phyloP scores from a whole-genome alignment of 2,797 vertebrate species.

The Rhinichthys osculus region DNA sequence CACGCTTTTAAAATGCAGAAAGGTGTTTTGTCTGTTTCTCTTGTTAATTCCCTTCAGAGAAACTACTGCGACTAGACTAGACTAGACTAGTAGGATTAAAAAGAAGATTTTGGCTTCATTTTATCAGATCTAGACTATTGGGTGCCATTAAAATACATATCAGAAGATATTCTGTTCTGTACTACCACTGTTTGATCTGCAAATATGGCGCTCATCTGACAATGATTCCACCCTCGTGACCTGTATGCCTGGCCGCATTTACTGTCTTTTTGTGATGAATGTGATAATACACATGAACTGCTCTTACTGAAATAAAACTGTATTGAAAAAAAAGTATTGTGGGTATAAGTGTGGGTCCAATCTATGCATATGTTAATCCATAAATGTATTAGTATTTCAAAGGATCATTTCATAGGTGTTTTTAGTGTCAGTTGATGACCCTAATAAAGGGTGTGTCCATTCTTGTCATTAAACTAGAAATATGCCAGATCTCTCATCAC shows the following conservation, averaged over 20 bases:
- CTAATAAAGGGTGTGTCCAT: constrained; percentile 16
- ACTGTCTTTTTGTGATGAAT: not conserved
- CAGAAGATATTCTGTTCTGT: constrained; percentile 12
- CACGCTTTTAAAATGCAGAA: not conserved
- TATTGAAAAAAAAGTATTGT: not conserved
- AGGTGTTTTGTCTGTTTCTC: constrained; percentile 21
- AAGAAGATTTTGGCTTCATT: not conserved
- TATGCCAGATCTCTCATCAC: not conserved
- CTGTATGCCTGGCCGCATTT: too few species aligned
- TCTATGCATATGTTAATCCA: not conserved
- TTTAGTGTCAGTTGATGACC: not conserved
- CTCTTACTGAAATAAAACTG: not conserved
- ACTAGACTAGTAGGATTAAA: not conserved
- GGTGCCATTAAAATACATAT: constrained; percentile 7
- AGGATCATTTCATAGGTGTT: not conserved
- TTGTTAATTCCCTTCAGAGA: not conserved
- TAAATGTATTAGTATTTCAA: not conserved
- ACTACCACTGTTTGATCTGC: not conserved
- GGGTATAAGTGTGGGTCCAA: not conserved
- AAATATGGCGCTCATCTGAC: not conserved
- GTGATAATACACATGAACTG: not conserved
- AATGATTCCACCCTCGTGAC: constrained; percentile 20
- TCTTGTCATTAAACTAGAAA: not conserved
- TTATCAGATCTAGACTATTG: constrained; percentile 26
- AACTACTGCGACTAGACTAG: not conserved